phyloP scores from a whole-genome alignment of 2,888 invertebrate species.

The Platypus cylindrus region DNA sequence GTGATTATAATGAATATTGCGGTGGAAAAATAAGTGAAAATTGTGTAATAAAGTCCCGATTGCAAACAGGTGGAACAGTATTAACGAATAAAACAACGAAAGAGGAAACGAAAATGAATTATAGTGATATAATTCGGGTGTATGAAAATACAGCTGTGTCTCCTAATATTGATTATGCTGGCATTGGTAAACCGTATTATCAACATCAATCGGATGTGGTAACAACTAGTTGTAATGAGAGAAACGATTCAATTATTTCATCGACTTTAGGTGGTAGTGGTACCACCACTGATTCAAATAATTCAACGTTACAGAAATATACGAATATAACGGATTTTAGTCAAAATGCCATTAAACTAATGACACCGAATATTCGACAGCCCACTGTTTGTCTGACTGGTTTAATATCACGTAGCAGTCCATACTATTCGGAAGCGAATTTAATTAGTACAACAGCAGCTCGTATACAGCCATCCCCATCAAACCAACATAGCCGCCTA shows the following conservation, averaged over 20 bases:
- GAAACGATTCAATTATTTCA: conserved; percentile 4
- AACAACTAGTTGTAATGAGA: conserved; percentile 5
- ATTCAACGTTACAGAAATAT: conserved; percentile 22
- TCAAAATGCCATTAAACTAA: conserved; percentile 33
- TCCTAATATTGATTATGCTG: conserved; percentile 26
- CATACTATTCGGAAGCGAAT: too few species aligned
- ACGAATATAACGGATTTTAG: conserved; percentile 34
- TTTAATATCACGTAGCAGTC: conserved; percentile 2
- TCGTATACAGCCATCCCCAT: too few species aligned
- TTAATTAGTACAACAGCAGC: too few species aligned
- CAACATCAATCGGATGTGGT: conserved; percentile 9
- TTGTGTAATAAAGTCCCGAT: conserved; percentile 66
- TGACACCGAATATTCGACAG: conserved; percentile 35
- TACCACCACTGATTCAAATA: conserved; percentile 5
- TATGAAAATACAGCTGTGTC: conserved; percentile 27
- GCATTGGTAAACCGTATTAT: conserved; percentile 19
- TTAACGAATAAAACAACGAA: conserved; percentile 30
- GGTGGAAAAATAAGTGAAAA: conserved; percentile 34
- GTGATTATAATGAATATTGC: conserved; percentile 23
- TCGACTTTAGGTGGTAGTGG: conserved; percentile 4
- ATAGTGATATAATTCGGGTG: conserved; percentile 29
- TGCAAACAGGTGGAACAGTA: conserved; percentile 74
- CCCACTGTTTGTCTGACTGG: conserved; percentile 17
- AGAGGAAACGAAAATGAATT: conserved; percentile 21
- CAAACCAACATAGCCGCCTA: too few species aligned